Conservation (phyloP, 2,888 invertebrate species). For the Lepetodrilus schrolli region DNA sequence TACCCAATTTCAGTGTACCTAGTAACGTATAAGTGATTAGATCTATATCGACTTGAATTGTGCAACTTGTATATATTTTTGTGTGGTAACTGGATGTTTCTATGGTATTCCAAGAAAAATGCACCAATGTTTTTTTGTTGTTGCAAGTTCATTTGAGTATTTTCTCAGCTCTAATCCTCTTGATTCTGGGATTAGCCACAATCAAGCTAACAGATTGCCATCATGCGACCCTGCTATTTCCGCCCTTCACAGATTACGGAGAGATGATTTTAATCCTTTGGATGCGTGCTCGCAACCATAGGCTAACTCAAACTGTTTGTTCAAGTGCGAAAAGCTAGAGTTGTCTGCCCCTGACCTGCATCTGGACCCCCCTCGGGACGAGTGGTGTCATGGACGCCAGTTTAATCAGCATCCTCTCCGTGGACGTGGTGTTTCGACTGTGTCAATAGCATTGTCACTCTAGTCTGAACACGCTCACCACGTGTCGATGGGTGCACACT, state of each 20-base stretch:
- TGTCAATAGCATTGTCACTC: constrained; percentile 13
- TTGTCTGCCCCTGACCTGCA: constrained; percentile 2
- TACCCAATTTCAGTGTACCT: no score
- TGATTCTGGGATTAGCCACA: constrained; percentile 12
- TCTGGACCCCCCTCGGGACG: not conserved
- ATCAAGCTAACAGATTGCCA: constrained; percentile 3
- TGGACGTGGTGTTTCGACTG: constrained; percentile 8
- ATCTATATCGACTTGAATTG: no score
- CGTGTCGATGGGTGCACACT: constrained; percentile 10
- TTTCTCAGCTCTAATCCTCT: not conserved
- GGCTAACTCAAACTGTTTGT: constrained; percentile 6
- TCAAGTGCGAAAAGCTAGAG: not conserved
- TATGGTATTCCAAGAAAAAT: not conserved
- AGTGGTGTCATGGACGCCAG: not conserved
- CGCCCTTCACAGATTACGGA: constrained; percentile 21
- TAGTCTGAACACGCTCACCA: not conserved
- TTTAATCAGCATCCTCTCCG: not conserved
- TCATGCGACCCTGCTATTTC: constrained; percentile 26
- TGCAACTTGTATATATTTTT: no score
- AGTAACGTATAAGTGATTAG: no score
- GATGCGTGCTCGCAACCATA: constrained; percentile 10
- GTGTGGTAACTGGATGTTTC: no score
- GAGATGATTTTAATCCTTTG: constrained; percentile 21
- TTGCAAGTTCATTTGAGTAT: not conserved
- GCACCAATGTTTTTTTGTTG: not conserved